phyloP scores from a whole-genome alignment of 2,113 vertebrate genomes.

The Chionomys nivalis region DNA sequence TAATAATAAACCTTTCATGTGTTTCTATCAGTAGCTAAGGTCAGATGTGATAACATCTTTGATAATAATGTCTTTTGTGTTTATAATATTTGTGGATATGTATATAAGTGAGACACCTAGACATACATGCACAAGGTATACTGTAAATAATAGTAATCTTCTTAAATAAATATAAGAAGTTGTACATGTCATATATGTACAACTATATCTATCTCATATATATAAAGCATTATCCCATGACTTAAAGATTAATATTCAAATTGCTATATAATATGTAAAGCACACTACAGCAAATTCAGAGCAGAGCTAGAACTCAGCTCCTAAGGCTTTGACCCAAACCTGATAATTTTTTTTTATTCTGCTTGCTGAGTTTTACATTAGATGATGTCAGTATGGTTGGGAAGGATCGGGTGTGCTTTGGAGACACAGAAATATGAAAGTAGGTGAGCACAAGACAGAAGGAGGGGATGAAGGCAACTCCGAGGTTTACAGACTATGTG shows the following conservation, averaged over 20 bases:
- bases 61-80: neutral
- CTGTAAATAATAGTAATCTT: neutral
- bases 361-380: neutral
- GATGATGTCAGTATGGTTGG: neutral
- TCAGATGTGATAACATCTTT: neutral
- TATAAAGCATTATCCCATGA: neutral
- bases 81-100: neutral
- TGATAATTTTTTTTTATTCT: neutral
- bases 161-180: neutral
- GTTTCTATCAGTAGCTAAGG: neutral
- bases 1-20: neutral
- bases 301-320: neutral
- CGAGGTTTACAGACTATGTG: neutral
- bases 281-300: slow-evolving; percentile 12
- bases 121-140: neutral
- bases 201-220: neutral
- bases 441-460: neutral
- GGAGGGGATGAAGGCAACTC: neutral
- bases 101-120: neutral
- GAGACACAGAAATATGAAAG: neutral
- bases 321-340: neutral
- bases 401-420: neutral
- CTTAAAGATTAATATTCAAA: slow-evolving; percentile 38
- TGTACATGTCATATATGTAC: neutral
- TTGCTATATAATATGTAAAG: neutral